Conservation (phyloP, 2,113 vertebrate genomes). For the Dascyllus trimaculatus region DNA sequence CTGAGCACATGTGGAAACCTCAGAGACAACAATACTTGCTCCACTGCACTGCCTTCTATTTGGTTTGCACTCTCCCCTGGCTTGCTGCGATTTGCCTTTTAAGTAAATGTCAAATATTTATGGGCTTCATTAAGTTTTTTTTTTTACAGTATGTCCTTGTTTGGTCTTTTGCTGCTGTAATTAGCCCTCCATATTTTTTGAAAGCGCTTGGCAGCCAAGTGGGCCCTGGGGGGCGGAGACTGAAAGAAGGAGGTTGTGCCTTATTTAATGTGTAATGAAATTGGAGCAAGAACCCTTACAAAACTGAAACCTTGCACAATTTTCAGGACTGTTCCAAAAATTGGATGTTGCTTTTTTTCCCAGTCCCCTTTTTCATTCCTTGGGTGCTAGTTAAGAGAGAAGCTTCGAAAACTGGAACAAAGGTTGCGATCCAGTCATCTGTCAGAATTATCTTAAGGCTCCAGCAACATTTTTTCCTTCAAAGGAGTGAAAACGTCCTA, state of each 20-base stretch:
- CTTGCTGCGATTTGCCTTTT: constrained; percentile 23
- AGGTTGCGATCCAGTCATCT: constrained; percentile 42
- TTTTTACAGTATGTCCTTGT: constrained; percentile 61
- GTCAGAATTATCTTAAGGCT: constrained; percentile 33
- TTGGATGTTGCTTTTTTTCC: constrained; percentile 14
- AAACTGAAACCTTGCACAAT: constrained; percentile 55
- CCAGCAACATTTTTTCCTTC: neutral
- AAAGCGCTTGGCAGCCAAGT: constrained; percentile 62
- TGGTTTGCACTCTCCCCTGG: neutral
- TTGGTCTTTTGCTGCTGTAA: constrained; percentile 71
- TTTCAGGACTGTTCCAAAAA: constrained; percentile 31
- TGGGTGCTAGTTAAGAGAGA: constrained; percentile 20
- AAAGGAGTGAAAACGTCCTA: constrained; percentile 2
- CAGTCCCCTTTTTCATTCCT: neutral
- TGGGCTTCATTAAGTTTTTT: constrained; percentile 66
- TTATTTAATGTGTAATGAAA: constrained; percentile 55
- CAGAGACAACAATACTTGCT: neutral
- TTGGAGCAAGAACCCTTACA: constrained; percentile 47
- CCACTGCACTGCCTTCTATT: constrained; percentile 5
- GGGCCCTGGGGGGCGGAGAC: constrained; percentile 44
- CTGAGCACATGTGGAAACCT: neutral
- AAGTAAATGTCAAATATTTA: constrained; percentile 72
- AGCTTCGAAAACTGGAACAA: constrained; percentile 39
- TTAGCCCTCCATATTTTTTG: constrained; percentile 62
- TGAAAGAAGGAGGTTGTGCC: constrained; percentile 34